Evolutionary conservation across 2,113 vertebrate species (phyloP).

Genomic region (Microcebus griseorufus): DNA sequence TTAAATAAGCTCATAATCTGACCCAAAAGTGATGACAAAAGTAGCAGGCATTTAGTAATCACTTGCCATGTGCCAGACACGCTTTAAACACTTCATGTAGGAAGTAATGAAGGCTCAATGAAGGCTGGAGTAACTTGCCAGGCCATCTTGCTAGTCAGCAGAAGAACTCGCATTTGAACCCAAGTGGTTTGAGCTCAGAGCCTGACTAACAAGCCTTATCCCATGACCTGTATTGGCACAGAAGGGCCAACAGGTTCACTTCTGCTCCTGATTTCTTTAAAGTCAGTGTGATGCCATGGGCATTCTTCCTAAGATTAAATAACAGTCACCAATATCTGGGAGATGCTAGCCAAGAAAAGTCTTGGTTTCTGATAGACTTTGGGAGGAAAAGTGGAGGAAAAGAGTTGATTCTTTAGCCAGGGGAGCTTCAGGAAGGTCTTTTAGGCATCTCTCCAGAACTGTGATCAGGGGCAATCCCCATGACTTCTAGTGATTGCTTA

Average conservation of each 20-base stretch:
- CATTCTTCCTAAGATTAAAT: not conserved
- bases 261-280: not conserved
- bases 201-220: not conserved
- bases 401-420: not conserved
- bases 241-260: not conserved
- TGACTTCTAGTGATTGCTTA: not conserved
- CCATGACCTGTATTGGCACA: not conserved
- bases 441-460: not conserved
- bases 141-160: not conserved
- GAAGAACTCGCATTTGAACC: not conserved
- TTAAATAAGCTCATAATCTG: not conserved
- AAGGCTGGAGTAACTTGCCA: not conserved
- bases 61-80: not conserved
- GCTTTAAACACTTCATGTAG: not conserved
- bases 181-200: not conserved
- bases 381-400: not conserved
- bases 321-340: not conserved
- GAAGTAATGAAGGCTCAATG: not conserved
- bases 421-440: not conserved
- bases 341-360: not conserved
- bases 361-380: not conserved
- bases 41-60: not conserved
- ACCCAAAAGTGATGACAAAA: not conserved
- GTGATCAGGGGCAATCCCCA: not conserved
- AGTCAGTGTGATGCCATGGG: not conserved